A percentile compares a stretch with the other conserved stretches of the same genome.
Conservation (phyloP, 2,888 invertebrate species). For the Xanthia icteritia region DNA sequence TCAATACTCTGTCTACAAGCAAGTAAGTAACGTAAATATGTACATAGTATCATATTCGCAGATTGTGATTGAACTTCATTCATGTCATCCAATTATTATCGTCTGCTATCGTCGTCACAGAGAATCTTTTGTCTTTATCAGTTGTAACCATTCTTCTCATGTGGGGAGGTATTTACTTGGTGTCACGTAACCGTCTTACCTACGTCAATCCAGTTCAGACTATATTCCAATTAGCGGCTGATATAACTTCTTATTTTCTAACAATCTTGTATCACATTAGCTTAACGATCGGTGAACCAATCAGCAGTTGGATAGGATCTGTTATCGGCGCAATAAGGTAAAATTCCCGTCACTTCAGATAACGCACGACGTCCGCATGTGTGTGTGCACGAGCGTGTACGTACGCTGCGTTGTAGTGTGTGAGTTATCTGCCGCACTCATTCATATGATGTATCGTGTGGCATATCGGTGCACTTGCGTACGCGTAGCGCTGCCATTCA, state of each 20-base stretch:
- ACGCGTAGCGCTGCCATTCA: conserved; percentile 71
- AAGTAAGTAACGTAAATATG: conserved; percentile 37
- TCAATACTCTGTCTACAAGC: conserved; percentile 24
- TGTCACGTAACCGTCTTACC: conserved; percentile 5
- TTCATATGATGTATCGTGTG: conserved; percentile 63
- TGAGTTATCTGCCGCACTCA: conserved; percentile 71
- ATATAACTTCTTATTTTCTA: conserved; percentile 28
- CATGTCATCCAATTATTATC: conserved; percentile 35
- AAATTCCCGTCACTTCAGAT: conserved; percentile 66
- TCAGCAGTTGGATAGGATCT: conserved; percentile 37
- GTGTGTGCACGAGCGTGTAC: conserved; percentile 38
- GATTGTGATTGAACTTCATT: conserved; percentile 55
- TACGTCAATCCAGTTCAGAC: conserved; percentile 32
- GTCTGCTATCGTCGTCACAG: conserved; percentile 19
- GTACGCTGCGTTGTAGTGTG: conserved; percentile 38
- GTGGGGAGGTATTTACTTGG: background rate
- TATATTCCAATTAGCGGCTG: conserved; percentile 33
- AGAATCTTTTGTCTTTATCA: conserved; percentile 18
- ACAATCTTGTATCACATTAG: conserved; percentile 16
- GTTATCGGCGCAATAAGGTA: conserved; percentile 68
- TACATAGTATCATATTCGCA: conserved; percentile 37
- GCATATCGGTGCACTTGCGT: conserved; percentile 58
- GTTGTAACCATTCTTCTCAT: conserved; percentile 29
- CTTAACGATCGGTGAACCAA: conserved; percentile 44
- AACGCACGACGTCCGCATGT: conserved; percentile 42